A percentile compares a stretch with the other conserved stretches of the same genome.
Evolutionary conservation across 2,888 invertebrate species (phyloP).

Genomic region (Rapana venosa): DNA sequence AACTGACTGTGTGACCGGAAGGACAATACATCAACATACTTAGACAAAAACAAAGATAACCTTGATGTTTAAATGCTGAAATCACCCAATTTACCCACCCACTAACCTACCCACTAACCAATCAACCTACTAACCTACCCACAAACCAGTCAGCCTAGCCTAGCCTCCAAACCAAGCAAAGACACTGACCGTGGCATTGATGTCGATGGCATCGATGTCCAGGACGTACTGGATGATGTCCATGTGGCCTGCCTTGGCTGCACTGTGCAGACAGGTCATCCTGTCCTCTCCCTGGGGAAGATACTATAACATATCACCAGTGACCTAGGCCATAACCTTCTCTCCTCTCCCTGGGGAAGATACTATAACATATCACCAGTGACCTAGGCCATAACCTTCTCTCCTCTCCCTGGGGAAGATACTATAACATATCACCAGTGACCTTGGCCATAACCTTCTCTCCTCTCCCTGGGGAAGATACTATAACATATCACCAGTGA

Average conservation of each 20-base stretch:
- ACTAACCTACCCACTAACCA: too few relatives aligned
- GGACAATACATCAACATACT: too few relatives aligned
- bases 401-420: constrained; percentile 85
- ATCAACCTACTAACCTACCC: too few relatives aligned
- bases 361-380: background rate
- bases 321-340: constrained; percentile 94
- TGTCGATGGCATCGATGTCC: constrained; percentile 70
- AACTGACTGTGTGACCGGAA: too few relatives aligned
- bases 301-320: background rate
- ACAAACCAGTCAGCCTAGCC: too few relatives aligned
- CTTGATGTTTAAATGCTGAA: too few relatives aligned
- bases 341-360: constrained; percentile 86
- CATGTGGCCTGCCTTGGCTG: constrained; percentile 85
- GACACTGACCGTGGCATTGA: constrained; percentile 73
- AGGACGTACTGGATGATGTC: constrained; percentile 83
- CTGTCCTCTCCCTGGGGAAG: constrained; percentile 87
- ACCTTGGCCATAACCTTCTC: constrained; percentile 94
- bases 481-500: background rate
- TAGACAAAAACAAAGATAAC: too few relatives aligned
- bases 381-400: constrained; percentile 95
- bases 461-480: constrained; percentile 85
- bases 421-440: background rate
- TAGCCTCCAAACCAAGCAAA: background rate
- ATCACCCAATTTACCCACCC: too few relatives aligned
- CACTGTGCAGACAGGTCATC: constrained; percentile 91